A percentile compares a stretch with the other conserved stretches of the same genome.
phyloP scores from a whole-genome alignment of 2,113 vertebrate genomes.

The Genyomyrus donnyi region DNA sequence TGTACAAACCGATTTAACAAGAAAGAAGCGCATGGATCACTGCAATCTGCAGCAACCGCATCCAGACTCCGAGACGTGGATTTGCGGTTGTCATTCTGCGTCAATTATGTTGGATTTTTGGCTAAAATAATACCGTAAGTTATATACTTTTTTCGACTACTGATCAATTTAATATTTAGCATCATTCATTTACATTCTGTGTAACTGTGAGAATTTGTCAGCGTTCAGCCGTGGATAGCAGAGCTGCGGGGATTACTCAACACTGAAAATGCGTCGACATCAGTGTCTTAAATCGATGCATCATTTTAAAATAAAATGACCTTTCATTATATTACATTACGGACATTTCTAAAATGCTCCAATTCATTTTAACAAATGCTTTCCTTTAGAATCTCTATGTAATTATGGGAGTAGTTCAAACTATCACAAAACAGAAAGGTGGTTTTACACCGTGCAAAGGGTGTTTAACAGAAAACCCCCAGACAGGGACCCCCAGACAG shows the following conservation, averaged over 20 bases:
- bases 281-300: too few relatives aligned
- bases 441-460: neutral
- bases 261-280: too few relatives aligned
- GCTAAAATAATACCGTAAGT: neutral
- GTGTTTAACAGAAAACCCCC: neutral
- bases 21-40: neutral
- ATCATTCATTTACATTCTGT: neutral
- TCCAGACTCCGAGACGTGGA: neutral
- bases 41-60: neutral
- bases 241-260: too few relatives aligned
- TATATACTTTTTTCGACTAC: neutral
- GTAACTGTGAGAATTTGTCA: neutral
- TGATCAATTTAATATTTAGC: neutral
- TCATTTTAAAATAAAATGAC: too few relatives aligned
- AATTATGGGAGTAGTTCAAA: neutral
- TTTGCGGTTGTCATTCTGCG: neutral
- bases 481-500: neutral
- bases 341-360: too few relatives aligned
- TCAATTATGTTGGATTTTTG: neutral
- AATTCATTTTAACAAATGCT: too few relatives aligned
- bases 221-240: neutral
- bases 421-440: neutral
- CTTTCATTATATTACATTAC: too few relatives aligned
- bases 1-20: neutral
- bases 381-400: neutral